Conservation (phyloP, 2,113 vertebrate genomes). For the Nothobranchius kuhntae region DNA sequence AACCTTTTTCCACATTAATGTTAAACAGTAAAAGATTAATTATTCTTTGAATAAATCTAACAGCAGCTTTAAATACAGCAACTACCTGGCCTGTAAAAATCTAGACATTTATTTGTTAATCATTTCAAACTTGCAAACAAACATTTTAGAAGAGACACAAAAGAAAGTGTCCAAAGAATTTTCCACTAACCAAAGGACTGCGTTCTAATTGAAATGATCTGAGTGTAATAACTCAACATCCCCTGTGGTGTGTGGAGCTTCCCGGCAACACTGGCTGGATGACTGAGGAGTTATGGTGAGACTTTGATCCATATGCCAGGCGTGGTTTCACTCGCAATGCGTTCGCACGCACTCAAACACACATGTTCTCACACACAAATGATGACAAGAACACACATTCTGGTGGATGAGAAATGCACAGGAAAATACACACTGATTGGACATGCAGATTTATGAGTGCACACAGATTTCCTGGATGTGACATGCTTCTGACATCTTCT, state of each 20-base stretch:
- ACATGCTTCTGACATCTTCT: conserved; percentile 28
- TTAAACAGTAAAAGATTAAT: too few species aligned
- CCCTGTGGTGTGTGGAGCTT: conserved; percentile 52
- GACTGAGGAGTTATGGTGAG: conserved; percentile 52
- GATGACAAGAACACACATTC: conserved; percentile 47
- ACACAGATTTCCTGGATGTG: conserved; percentile 36
- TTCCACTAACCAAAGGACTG: conserved; percentile 42
- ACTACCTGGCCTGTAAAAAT: background rate
- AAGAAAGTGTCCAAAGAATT: background rate
- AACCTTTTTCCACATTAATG: too few species aligned
- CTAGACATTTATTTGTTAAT: background rate
- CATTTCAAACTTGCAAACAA: background rate
- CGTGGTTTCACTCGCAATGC: conserved; percentile 47
- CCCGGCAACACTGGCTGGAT: conserved; percentile 54
- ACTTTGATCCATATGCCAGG: conserved; percentile 73
- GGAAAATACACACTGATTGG: conserved; percentile 7
- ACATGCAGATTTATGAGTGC: conserved; percentile 8
- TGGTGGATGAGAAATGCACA: conserved; percentile 11
- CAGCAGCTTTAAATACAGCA: background rate
- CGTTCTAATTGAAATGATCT: conserved; percentile 62
- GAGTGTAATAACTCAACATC: conserved; percentile 52
- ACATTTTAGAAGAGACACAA: background rate
- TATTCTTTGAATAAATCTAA: background rate
- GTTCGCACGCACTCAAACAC: conserved; percentile 56
- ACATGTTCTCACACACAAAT: conserved; percentile 42